These are phyloP conservation scores for Antheraea assamensis DNA, from an alignment of 2,888 invertebrate genomes.

Conservation along the genomic window DNA sequence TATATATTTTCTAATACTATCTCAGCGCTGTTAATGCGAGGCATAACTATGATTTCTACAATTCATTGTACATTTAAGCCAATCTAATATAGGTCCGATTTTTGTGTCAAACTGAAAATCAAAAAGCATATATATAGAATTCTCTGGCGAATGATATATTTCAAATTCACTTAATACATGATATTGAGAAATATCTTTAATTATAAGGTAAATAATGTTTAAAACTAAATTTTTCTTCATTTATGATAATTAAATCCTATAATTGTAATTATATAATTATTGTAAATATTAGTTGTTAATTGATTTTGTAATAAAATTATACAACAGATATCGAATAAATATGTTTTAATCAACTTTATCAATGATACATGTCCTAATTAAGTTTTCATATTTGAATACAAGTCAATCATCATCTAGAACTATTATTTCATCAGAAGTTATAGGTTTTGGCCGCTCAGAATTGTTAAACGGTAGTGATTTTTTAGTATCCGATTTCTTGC, in stretches of 20 bases:
- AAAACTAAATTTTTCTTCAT: not conserved
- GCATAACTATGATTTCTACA: too few relatives aligned
- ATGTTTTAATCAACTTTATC: conserved; percentile 14
- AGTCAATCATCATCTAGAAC: conserved; percentile 71
- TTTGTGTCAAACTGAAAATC: too few relatives aligned
- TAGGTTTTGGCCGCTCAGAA: conserved; percentile 57
- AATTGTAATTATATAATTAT: not conserved
- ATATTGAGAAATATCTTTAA: not conserved
- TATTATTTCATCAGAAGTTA: conserved; percentile 69
- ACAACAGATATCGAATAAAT: conserved; percentile 2
- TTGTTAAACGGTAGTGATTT: conserved; percentile 58
- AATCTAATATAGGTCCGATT: too few relatives aligned
- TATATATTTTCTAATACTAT: too few relatives aligned
- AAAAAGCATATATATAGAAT: too few relatives aligned
- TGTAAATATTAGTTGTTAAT: conserved; percentile 10
- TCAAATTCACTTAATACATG: too few relatives aligned
- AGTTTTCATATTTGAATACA: conserved; percentile 1
- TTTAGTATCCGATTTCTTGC: conserved; percentile 61
- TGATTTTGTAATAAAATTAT: conserved; percentile 16
- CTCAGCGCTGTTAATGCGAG: too few relatives aligned
- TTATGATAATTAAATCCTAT: not conserved
- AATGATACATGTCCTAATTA: not conserved
- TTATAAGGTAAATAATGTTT: not conserved
- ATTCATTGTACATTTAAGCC: too few relatives aligned
- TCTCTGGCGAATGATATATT: too few relatives aligned